Percentiles rank a stretch among this genome's conserved stretches.
Evolutionary conservation across 2,888 invertebrate genomes (phyloP).

Genomic region (Nemoura dubitans): DNA sequence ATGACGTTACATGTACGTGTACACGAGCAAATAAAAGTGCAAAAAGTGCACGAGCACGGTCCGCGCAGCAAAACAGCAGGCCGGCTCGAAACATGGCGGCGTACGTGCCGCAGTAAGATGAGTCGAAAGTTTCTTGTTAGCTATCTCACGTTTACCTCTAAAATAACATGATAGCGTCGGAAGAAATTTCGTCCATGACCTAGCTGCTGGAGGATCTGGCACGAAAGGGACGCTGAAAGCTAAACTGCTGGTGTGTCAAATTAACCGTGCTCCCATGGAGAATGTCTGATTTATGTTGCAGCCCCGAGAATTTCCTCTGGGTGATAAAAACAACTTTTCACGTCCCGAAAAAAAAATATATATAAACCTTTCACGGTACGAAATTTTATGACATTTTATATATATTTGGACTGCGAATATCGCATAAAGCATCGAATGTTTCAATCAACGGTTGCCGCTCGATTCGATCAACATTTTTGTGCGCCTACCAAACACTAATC

Average conservation of each 20-base stretch:
- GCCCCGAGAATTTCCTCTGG: neutral
- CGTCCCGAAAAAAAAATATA: neutral
- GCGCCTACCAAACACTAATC: neutral
- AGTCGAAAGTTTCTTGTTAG: neutral
- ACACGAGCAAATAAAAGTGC: neutral
- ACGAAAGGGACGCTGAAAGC: neutral
- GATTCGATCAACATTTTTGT: neutral
- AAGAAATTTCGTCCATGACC: slow-evolving; percentile 12
- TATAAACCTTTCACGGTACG: neutral
- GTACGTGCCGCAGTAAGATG: neutral
- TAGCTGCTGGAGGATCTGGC: neutral
- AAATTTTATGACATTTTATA: neutral
- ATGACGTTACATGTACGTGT: neutral
- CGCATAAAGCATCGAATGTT: neutral
- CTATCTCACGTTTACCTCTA: neutral
- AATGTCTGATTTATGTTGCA: neutral
- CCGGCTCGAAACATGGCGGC: neutral
- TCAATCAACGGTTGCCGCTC: neutral
- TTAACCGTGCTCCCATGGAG: slow-evolving; percentile 12
- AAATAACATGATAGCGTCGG: neutral
- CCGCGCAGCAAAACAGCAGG: neutral
- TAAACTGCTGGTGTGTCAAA: slow-evolving; percentile 12
- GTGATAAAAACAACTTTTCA: slow-evolving; percentile 5
- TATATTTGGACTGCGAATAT: neutral
- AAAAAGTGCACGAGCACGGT: neutral